Conservation (phyloP, 2,888 invertebrate species). For the Andrena bucephala region DNA sequence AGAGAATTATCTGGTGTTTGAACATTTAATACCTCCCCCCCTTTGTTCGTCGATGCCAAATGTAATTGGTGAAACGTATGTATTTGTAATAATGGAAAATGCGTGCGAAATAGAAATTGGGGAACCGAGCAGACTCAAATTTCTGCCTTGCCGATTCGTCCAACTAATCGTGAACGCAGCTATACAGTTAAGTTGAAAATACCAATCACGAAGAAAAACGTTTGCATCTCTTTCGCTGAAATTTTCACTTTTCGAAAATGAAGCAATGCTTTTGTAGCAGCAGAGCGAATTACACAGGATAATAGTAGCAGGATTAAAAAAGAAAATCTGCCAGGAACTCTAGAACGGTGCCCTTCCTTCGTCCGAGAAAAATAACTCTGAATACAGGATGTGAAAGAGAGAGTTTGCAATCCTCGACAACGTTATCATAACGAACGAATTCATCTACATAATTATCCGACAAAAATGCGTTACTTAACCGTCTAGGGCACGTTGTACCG, state of each 20-base stretch:
- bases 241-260: background rate
- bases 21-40: conserved; percentile 36
- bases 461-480: conserved; percentile 80
- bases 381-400: conserved; percentile 38
- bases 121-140: too few relatives aligned
- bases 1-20: conserved; percentile 47
- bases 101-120: background rate
- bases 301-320: background rate
- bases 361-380: conserved; percentile 73
- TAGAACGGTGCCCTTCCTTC: conserved; percentile 23
- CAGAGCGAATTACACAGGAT: background rate
- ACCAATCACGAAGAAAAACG: background rate
- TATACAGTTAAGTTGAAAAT: background rate
- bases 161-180: too few relatives aligned
- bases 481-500: conserved; percentile 59
- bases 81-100: background rate
- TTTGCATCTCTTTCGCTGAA: background rate
- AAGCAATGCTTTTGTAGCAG: background rate
- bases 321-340: conserved; percentile 40
- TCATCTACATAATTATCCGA: conserved; percentile 83
- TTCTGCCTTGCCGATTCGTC: too few relatives aligned
- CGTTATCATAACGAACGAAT: conserved; percentile 83
- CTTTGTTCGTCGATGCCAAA: background rate
- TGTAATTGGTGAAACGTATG: background rate
- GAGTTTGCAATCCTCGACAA: conserved; percentile 67